Evolutionary conservation across 2,113 vertebrate genomes (phyloP).

Genomic region (Prunella fulvescens): DNA sequence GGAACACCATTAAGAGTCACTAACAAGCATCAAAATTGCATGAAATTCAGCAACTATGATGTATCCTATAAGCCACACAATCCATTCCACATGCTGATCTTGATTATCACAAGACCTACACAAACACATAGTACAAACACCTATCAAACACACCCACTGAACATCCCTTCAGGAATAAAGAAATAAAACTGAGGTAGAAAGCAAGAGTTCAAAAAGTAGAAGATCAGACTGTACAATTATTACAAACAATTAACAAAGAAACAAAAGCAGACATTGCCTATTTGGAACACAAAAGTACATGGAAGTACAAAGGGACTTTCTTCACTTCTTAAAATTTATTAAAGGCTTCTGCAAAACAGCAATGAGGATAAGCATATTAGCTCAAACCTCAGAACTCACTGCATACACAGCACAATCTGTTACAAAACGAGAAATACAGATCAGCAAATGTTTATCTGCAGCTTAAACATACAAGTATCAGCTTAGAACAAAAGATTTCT

Average conservation of each 20-base stretch:
- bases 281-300: not conserved
- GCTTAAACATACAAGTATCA: not conserved
- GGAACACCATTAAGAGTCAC: not conserved
- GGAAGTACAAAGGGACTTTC: slow-evolving; percentile 34
- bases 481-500: not conserved
- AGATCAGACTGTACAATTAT: not conserved
- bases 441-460: not conserved
- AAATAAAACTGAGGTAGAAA: not conserved
- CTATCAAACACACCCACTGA: not conserved
- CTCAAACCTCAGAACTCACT: not conserved
- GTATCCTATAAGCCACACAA: not conserved
- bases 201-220: not conserved
- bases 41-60: not conserved
- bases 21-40: not conserved
- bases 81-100: not conserved
- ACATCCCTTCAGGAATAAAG: not conserved
- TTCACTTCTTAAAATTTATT: slow-evolving; percentile 22
- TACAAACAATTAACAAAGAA: not conserved
- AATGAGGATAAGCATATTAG: not conserved
- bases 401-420: not conserved
- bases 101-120: not conserved
- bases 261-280: not conserved
- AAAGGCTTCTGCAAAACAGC: slow-evolving; percentile 25
- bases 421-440: not conserved
- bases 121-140: not conserved